Conservation (phyloP, 2,797 vertebrate species). For the Liparis tanakae region DNA sequence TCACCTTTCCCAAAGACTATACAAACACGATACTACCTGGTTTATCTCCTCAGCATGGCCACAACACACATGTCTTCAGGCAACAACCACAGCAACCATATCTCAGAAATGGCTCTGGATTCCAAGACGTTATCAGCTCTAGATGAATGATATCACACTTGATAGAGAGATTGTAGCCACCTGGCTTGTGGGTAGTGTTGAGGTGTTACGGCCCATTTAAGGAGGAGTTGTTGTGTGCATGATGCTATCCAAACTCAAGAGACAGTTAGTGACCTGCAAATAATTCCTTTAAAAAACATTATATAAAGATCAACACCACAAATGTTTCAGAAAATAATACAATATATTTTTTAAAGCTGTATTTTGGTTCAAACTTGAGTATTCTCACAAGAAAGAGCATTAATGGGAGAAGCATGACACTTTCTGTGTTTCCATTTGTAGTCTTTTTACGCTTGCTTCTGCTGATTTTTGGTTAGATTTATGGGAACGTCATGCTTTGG, state of each 20-base stretch:
- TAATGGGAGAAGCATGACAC: background rate
- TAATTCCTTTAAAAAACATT: background rate
- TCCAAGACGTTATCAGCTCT: constrained; percentile 57
- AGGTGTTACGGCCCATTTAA: constrained; percentile 36
- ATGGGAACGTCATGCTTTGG: background rate
- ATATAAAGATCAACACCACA: constrained; percentile 1
- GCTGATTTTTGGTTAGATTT: background rate
- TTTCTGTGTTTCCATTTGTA: background rate
- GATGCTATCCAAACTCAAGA: constrained; percentile 21
- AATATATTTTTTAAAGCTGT: background rate
- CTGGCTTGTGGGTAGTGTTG: constrained; percentile 45
- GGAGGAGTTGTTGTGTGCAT: constrained; percentile 30
- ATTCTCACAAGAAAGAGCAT: background rate
- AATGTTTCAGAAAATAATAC: background rate
- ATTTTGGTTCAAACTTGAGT: constrained; percentile 2
- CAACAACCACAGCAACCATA: constrained; percentile 59
- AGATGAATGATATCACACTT: constrained; percentile 71
- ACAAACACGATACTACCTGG: constrained; percentile 69
- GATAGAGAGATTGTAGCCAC: constrained; percentile 55
- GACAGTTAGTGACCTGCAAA: background rate
- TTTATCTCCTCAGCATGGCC: constrained; percentile 66
- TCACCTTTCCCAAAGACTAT: constrained; percentile 64
- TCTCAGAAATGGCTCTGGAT: constrained; percentile 58
- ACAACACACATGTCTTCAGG: constrained; percentile 69
- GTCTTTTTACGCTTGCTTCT: background rate